Evolutionary conservation across 2,797 vertebrate species (phyloP), one percentile per base, ranked within the genome.

Genomic region (Chaetophractus vellerosus): DNA sequence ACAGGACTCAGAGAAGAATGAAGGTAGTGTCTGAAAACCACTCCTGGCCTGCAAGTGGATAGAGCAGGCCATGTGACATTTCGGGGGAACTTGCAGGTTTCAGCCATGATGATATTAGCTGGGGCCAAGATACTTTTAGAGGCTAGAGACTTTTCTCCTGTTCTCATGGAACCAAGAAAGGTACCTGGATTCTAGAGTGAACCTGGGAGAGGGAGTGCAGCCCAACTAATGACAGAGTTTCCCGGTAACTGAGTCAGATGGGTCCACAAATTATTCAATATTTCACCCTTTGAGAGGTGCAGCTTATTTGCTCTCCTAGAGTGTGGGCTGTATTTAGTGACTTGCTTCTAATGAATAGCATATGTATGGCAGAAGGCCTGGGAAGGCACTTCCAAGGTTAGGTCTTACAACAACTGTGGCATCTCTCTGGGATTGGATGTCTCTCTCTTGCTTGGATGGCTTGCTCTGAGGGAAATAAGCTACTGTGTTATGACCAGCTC

Each of bases 41-140:
- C 9, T n/a, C 16, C 14, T n/a, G 59, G 15, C 21, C 33, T 18
- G 9, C 18, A n/a, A 10, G 50, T 57, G 6, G 0, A 9, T 0
- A 2, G 55, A 2, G 14, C 4, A 55, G 11, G 6, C 41, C 41
- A 45, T 83, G 36, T 9, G 33, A 10, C 26, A 48, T 66, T 31
- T 1, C 24, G 8, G 33, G 63, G 31, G 16, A 36, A 41, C 19
- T 79, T 41, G 0, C 15, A 84, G 23, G 14, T 28, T 48, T 68
- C 26, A 26, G 1, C 15, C 31, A 3, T 16, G 33, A 23, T 55
- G 21, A 6, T n/a, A 48, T 41, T 45, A 48, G 19, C 10, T n/a
- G 21, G 38, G 16, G 23, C 45, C 69, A 45, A 2, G 19, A 18
- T 16, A 50, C 11, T 68, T 66, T 88, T 55, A 85, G 52, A 92